These are phyloP conservation scores for Bombus sibiricus DNA, from an alignment of 1,140 invertebrate genomes.

Conservation along the genomic window DNA sequence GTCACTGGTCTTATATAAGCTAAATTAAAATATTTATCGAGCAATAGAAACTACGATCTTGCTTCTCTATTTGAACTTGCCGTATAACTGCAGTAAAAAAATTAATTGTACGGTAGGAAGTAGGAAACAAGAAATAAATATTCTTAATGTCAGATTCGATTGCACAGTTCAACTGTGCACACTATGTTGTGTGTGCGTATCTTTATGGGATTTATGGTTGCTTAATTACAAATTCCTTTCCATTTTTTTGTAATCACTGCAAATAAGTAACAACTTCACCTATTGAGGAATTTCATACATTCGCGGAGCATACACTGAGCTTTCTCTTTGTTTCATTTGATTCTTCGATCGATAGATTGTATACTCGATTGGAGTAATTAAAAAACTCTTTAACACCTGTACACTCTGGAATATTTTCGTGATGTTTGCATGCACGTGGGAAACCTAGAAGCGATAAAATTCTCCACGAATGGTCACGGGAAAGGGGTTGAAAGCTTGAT, in stretches of 20 bases:
- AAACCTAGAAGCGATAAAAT: not conserved
- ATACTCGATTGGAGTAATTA: not conserved
- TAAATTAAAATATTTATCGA: not conserved
- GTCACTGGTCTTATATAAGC: not conserved
- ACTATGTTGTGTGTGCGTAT: too few relatives aligned
- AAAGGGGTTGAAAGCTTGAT: slow-evolving; percentile 27
- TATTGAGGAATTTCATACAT: not conserved
- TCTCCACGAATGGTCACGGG: not conserved
- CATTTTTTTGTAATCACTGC: not conserved
- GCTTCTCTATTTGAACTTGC: not conserved
- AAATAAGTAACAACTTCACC: not conserved
- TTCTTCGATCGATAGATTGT: not conserved
- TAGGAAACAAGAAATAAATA: too few relatives aligned
- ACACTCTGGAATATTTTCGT: not conserved
- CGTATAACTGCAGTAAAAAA: too few relatives aligned
- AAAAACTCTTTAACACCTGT: not conserved
- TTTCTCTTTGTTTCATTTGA: not conserved
- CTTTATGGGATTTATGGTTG: not conserved
- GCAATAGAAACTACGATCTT: not conserved
- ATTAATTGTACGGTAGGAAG: too few relatives aligned
- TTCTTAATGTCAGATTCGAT: too few relatives aligned
- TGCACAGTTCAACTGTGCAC: not conserved
- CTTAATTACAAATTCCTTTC: not conserved
- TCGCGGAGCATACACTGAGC: too few relatives aligned
- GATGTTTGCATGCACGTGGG: not conserved